Conservation (phyloP, 2,797 vertebrate genomes). For the Salmo trutta region DNA sequence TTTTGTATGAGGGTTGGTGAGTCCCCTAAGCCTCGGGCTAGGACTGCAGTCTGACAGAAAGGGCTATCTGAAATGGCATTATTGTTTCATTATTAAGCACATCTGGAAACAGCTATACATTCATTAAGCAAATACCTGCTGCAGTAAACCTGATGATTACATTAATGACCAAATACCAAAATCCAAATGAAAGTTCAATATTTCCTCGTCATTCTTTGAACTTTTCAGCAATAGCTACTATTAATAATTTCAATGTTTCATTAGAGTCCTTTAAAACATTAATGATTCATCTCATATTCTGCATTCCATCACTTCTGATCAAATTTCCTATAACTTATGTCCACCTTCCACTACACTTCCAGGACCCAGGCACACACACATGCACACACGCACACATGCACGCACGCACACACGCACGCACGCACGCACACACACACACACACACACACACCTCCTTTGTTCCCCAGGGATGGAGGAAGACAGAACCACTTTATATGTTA, state of each 20-base stretch:
- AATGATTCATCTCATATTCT: constrained; percentile 48
- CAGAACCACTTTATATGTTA: constrained; percentile 30
- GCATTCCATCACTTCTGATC: constrained; percentile 21
- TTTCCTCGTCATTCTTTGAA: constrained; percentile 28
- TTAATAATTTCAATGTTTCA: constrained; percentile 39
- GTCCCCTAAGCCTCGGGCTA: constrained; percentile 11
- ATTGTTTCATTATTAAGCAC: constrained; percentile 31
- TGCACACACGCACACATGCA: background rate
- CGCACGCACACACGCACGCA: background rate
- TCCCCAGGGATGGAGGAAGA: constrained; percentile 43
- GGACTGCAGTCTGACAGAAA: constrained; percentile 39
- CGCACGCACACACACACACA: background rate
- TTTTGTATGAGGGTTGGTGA: constrained; percentile 16
- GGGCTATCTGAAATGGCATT: constrained; percentile 52
- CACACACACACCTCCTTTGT: constrained; percentile 25
- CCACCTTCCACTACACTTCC: constrained; percentile 22
- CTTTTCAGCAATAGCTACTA: constrained; percentile 34
- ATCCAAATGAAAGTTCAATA: constrained; percentile 44
- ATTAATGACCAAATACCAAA: constrained; percentile 56
- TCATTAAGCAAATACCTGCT: constrained; percentile 62
- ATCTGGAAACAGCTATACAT: constrained; percentile 63
- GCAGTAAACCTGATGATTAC: constrained; percentile 55
- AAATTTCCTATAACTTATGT: constrained; percentile 36
- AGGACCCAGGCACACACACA: constrained; percentile 22
- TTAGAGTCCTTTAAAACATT: constrained; percentile 37